These are phyloP conservation scores for Calonectris borealis DNA, from an alignment of 2,113 vertebrate species.

Conservation along the genomic window DNA sequence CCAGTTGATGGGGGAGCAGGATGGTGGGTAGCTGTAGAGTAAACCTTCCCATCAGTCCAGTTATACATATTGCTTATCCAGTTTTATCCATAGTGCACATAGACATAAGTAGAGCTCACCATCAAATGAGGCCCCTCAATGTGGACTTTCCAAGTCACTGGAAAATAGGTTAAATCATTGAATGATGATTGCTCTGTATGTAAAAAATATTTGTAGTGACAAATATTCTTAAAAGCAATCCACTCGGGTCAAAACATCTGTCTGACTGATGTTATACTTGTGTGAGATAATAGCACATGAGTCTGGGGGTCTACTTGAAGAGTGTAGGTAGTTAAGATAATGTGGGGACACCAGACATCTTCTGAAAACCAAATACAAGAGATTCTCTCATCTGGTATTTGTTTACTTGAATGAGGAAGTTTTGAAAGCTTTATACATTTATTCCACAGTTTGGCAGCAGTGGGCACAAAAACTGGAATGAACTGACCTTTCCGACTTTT, in stretches of 20 bases:
- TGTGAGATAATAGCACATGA: neutral
- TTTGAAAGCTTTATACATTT: slow-evolving; percentile 28
- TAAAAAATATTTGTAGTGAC: neutral
- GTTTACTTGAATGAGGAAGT: slow-evolving; percentile 37
- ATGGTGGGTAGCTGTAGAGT: neutral
- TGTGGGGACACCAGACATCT: neutral
- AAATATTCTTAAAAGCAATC: neutral
- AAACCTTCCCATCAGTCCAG: neutral
- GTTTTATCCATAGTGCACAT: neutral
- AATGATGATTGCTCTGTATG: neutral
- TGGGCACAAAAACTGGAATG: slow-evolving; percentile 36
- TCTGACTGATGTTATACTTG: neutral
- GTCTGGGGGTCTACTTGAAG: neutral
- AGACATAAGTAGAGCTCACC: neutral
- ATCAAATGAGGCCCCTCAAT: neutral
- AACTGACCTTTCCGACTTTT: slow-evolving; percentile 28
- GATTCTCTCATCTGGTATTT: slow-evolving; percentile 3
- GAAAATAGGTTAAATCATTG: neutral
- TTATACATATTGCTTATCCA: neutral
- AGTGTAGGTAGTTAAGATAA: neutral
- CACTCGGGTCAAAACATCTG: neutral
- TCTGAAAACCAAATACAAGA: slow-evolving; percentile 1
- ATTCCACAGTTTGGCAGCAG: slow-evolving; percentile 41
- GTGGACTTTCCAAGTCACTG: neutral
- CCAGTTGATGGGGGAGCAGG: neutral